Conservation (phyloP, 1,140 invertebrate species). For the Samia ricini region DNA sequence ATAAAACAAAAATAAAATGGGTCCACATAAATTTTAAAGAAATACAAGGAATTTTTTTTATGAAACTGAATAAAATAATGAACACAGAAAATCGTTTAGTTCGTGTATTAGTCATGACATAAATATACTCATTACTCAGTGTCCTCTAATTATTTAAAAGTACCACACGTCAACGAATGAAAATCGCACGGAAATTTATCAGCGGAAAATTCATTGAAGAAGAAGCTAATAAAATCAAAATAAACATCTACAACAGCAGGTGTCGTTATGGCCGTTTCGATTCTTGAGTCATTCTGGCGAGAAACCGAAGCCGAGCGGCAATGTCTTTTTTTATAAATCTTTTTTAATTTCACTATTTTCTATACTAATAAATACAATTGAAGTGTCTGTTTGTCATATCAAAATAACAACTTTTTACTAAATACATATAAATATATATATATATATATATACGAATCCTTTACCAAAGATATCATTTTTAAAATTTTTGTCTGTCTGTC, state of each 20-base stretch:
- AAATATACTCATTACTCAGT: not conserved
- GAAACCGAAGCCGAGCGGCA: not conserved
- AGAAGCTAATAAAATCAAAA: not conserved
- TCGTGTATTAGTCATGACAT: not conserved
- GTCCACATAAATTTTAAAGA: no score
- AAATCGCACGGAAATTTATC: not conserved
- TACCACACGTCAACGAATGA: not conserved
- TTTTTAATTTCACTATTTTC: not conserved
- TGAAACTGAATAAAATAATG: no score
- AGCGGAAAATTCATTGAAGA: conserved; percentile 1
- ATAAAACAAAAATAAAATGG: no score
- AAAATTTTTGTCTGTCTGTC: no score
- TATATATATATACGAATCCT: no score
- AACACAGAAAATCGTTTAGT: no score
- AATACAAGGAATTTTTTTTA: no score
- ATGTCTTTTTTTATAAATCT: not conserved
- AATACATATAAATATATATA: no score
- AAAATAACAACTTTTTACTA: no score
- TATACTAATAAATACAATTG: no score
- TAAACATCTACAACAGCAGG: not conserved
- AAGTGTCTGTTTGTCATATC: no score
- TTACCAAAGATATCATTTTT: no score
- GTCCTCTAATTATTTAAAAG: conserved; percentile 1
- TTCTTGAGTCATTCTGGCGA: not conserved
- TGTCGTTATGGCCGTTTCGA: not conserved